Conservation (phyloP, 1,140 invertebrate species). For the Oryctes rhinoceros region DNA sequence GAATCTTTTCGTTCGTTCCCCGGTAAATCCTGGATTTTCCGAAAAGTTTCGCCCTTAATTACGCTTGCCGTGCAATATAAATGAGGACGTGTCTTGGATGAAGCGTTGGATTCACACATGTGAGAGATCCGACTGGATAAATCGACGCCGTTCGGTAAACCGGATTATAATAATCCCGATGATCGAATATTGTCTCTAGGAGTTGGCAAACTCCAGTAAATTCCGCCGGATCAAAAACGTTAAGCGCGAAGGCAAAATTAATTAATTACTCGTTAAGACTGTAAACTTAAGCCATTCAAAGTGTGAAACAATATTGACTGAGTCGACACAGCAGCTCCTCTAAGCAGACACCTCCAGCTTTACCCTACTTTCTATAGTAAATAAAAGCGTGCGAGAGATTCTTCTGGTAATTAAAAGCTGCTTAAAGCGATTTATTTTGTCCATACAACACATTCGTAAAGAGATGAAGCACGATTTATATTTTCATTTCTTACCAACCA, state of each 20-base stretch:
- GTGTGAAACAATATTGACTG: conserved; percentile 39
- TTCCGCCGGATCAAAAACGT: conserved; percentile 38
- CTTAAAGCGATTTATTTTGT: too few species aligned
- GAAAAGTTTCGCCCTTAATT: conserved; percentile 10
- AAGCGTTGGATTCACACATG: not conserved
- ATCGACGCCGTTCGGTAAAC: conserved; percentile 23
- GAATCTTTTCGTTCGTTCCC: not conserved
- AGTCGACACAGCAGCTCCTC: not conserved
- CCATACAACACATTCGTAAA: too few species aligned
- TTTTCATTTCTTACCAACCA: too few species aligned
- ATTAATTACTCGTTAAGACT: conserved; percentile 41
- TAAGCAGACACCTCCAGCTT: not conserved
- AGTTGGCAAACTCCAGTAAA: conserved; percentile 33
- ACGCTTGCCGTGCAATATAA: not conserved
- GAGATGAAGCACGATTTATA: too few species aligned
- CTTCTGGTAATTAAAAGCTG: too few species aligned
- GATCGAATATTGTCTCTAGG: conserved; percentile 36
- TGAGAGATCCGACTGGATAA: not conserved
- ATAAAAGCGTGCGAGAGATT: too few species aligned
- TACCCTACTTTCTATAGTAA: too few species aligned
- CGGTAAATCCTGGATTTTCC: not conserved
- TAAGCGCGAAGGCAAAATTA: conserved; percentile 27
- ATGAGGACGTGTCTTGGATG: conserved; percentile 14
- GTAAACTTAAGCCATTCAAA: conserved; percentile 38
- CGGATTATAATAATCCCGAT: conserved; percentile 39